Percentiles rank a stretch among this genome's conserved stretches.
Conservation (phyloP, 2,797 vertebrate species). For the Cyprinella venusta region DNA sequence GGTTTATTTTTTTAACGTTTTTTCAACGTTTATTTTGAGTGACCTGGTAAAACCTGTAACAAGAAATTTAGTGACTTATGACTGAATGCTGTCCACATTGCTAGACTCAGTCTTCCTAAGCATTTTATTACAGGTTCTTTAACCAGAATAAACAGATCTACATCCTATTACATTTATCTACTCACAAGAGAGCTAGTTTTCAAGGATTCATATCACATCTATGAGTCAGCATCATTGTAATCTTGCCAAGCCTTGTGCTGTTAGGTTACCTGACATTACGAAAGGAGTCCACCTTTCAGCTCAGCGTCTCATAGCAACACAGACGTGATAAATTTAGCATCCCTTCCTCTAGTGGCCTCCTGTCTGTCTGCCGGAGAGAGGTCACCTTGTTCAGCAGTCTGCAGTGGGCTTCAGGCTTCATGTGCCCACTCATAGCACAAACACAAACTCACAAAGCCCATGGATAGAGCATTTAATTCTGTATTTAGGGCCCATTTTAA, state of each 20-base stretch:
- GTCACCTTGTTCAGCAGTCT: conserved; percentile 48
- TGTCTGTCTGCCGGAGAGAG: conserved; percentile 31
- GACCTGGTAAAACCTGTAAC: background rate
- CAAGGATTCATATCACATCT: background rate
- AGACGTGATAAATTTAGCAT: conserved; percentile 35
- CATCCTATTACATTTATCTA: background rate
- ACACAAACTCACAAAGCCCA: background rate
- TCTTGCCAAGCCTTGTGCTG: conserved; percentile 17
- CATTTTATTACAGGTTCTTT: too few relatives aligned
- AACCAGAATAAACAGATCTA: background rate
- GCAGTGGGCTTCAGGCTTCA: conserved; percentile 5
- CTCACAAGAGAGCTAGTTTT: background rate
- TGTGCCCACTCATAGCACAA: background rate
- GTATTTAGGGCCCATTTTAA: background rate
- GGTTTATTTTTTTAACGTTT: too few relatives aligned
- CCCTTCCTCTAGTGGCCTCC: conserved; percentile 51
- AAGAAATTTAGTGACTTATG: background rate
- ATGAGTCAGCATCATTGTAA: conserved; percentile 38
- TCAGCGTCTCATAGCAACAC: conserved; percentile 57
- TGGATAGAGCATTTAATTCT: background rate
- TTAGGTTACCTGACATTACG: conserved; percentile 27
- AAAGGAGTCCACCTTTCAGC: conserved; percentile 32
- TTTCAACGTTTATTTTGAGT: background rate
- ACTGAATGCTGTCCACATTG: background rate
- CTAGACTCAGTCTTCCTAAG: too few relatives aligned